Evolutionary conservation across 2,797 vertebrate genomes (phyloP), one percentile per base, ranked within the genome.

Genomic region (Lepus townsendii): DNA sequence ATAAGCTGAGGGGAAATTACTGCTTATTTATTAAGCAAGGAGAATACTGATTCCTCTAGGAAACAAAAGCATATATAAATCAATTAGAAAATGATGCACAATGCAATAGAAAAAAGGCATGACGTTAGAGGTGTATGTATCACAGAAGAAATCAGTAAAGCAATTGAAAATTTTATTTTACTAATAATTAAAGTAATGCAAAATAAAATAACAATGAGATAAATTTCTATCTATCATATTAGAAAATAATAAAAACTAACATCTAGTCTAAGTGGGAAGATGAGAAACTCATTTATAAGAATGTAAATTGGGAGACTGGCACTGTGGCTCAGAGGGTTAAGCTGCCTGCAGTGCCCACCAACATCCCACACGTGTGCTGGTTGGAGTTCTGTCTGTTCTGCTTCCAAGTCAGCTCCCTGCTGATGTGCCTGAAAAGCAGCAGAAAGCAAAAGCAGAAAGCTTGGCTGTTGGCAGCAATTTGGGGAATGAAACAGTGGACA

Each of bases 41-140:
- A 90, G 47, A 69, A 57, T 54, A 47, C 68, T n/a, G 63, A 91
- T 72, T 93, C 5, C 30, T 63, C 50, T 82, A 82, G 47, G 63
- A 79, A 83, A 79, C 9, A 84, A 84, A 93, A 95, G 60, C 54
- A 47, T 68, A 47, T 85, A 68, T 42, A 87, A 88, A 94, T 82
- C n/a, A 83, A n/a, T 38, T 77, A 80, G 26, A 80, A 94, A 88
- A 82, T 88, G 83, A 71, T 84, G 13, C 89, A 26, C 6, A 54
- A 57, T 47, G 26, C 27, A 88, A 54, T 7, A 92, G 72, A 91
- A 96, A 85, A 66, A 12, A 14, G 19, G 12, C 47, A 93, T 47
- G n/a, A 50, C 22, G 35, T 60, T 62, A 89, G 47, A 78, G 20
- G 42, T 30, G 62, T 57, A 57, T n/a, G 27, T 94, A 76, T 94